Evolutionary conservation across 35 echinoderm and acorn worm genomes (phyloP).

Genomic region (Heliocidaris erythrogramma): DNA sequence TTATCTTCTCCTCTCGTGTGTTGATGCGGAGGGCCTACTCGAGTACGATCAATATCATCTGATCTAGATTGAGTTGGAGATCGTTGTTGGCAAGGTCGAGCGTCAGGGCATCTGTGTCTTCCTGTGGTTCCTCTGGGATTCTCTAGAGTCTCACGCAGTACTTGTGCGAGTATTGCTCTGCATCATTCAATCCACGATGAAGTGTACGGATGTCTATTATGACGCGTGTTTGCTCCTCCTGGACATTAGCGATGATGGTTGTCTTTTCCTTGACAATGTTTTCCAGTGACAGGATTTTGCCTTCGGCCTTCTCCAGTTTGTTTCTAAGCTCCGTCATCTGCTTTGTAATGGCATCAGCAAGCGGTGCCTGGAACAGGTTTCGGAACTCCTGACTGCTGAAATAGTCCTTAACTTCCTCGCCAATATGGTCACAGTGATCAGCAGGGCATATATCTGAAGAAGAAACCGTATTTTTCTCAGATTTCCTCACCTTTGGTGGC

Average conservation of each 20-base stretch:
- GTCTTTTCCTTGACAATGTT: not conserved
- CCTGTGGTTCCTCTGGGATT: not conserved
- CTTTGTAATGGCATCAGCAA: not conserved
- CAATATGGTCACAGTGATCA: slow-evolving; percentile 7
- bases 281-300: not conserved
- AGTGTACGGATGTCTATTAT: not conserved
- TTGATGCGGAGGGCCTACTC: slow-evolving; percentile 8
- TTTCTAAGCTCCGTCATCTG: not conserved
- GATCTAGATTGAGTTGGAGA: not conserved
- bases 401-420: not conserved
- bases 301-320: not conserved
- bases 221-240: not conserved
- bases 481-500: not conserved
- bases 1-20: not conserved
- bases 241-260: not conserved
- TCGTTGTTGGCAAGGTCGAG: slow-evolving; percentile 14
- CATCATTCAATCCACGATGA: not conserved
- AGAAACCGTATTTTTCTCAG: not conserved
- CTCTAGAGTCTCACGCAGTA: not conserved
- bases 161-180: not conserved
- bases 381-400: not conserved
- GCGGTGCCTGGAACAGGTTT: not conserved
- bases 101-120: not conserved
- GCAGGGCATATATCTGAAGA: not conserved
- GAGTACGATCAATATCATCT: not conserved